Evolutionary conservation across 2,113 vertebrate genomes (phyloP).

Genomic region (Eclectus roratus): DNA sequence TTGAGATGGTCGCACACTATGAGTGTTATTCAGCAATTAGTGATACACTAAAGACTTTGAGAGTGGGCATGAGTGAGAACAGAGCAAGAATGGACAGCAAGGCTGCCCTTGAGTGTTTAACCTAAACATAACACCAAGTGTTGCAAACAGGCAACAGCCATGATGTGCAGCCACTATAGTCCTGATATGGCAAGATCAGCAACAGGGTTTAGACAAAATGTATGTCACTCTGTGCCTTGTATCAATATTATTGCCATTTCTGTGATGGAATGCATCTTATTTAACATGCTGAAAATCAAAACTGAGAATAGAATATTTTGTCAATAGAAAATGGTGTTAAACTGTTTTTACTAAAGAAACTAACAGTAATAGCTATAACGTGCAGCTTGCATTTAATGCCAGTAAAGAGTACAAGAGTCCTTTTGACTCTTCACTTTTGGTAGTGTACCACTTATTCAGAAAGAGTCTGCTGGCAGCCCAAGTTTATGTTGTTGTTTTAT

Average conservation of each 20-base stretch:
- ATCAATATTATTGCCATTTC: background rate
- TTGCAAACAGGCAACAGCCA: background rate
- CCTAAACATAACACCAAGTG: background rate
- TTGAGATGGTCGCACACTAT: background rate
- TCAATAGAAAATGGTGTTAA: background rate
- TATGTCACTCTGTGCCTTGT: rapidly evolving
- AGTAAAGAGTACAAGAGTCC: background rate
- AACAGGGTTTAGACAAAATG: background rate
- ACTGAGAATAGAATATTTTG: background rate
- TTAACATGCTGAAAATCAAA: background rate
- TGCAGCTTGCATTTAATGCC: background rate
- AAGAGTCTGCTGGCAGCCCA: background rate
- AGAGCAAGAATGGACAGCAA: background rate
- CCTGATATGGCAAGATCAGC: background rate
- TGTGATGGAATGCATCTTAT: background rate
- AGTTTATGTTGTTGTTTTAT: background rate
- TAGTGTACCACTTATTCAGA: background rate
- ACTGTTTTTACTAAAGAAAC: background rate
- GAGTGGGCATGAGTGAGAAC: background rate
- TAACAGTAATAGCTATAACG: background rate
- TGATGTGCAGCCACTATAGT: background rate
- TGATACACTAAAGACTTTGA: background rate
- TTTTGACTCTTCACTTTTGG: background rate
- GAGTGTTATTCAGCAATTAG: background rate
- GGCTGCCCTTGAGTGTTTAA: background rate